Base-by-base conservation (phyloP, 2,113 vertebrate genomes). In the Petaurus breviceps region DNA sequence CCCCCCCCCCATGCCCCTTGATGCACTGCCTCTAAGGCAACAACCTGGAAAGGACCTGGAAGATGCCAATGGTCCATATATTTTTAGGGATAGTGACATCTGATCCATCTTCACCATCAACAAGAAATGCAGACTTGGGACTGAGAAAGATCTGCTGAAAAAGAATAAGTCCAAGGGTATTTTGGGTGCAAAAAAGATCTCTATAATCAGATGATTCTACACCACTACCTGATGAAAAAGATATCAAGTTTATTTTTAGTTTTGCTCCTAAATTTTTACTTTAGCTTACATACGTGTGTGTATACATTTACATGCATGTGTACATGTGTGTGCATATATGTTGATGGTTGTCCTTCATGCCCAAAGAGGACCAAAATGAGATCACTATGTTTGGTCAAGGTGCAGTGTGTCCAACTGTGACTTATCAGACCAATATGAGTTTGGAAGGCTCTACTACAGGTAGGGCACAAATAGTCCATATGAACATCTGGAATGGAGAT, bases 231-330 rank as follows among this genome's bases (percentile, higher is more conserved):
- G 99, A 99, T 98, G 99, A 99, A 97, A 99, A 99, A 98, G 99
- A 99, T 97, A 99, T 99, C 93, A 99, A 99, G 99, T 99, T 99
- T 98, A 99, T 99, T 98, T 99, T 99, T 98, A 99, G 99, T 98
- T 99, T 99, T 11, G 99, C 99, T 98, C 99, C 99, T 96, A 99
- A 99, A 98, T 68, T 37, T 68, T 68, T 16, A 68, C 28, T 61
- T 61, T 61, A 31, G 57, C 31, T 68, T 68, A 37, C 31, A 68
- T 68, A 68, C 37, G 14, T 37, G 57, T 68, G 14, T 37, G 57
- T 77, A 37, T n/a, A 6, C 16, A 2, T n/a, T n/a, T 16, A n/a
- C 0, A 68, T 16, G 6, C 37, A 68, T 37, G 31, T 68, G 5
- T 68, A 28, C 9, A 57, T 57, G 23, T 54, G 23, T 12, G 3